Evolutionary conservation across 2,888 invertebrate genomes (phyloP), one percentile per base, ranked within the genome.

Genomic region (Pachymerium ferrugineum): DNA sequence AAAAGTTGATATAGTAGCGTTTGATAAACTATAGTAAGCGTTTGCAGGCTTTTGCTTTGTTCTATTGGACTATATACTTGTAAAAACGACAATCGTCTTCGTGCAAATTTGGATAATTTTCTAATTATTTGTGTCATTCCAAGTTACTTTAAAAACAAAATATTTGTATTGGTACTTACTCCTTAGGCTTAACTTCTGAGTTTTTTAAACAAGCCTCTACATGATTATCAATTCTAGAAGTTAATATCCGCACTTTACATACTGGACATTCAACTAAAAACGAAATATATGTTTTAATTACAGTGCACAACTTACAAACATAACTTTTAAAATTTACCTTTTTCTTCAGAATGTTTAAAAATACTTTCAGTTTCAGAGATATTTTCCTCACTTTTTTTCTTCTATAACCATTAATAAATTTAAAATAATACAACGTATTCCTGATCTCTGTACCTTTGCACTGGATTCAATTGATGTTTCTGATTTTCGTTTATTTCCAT

Each of bases 121-220:
- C n/a, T n/a, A n/a, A n/a, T n/a, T n/a, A n/a, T n/a, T n/a, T n/a
- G n/a, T n/a, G n/a, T n/a, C n/a, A n/a, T n/a, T n/a, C n/a, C n/a
- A n/a, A n/a, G n/a, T n/a, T n/a, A n/a, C n/a, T n/a, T n/a, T n/a
- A n/a, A n/a, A n/a, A n/a, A n/a, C n/a, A n/a, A n/a, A n/a, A 67
- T 8, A 8, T 4, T 22, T 42, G 5, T 29, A n/a, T 22, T 3
- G 31, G 5, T n/a, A 16, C 30, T 71, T 42, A 75, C 74, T 68
- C 42, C 47, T 42, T 47, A 6, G 30, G 29, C 10, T 30, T 12
- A 25, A 76, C 77, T 33, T 78, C 78, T 62, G 80, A 80, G 30
- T 82, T 79, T 42, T 81, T 80, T 29, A 86, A 80, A 78, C 86
- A 86, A 72, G 81, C 81, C 78, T 86, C 86, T 30, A 86, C 80